Conservation (phyloP, 2,888 invertebrate genomes). For the Drosophila fungiperda region DNA sequence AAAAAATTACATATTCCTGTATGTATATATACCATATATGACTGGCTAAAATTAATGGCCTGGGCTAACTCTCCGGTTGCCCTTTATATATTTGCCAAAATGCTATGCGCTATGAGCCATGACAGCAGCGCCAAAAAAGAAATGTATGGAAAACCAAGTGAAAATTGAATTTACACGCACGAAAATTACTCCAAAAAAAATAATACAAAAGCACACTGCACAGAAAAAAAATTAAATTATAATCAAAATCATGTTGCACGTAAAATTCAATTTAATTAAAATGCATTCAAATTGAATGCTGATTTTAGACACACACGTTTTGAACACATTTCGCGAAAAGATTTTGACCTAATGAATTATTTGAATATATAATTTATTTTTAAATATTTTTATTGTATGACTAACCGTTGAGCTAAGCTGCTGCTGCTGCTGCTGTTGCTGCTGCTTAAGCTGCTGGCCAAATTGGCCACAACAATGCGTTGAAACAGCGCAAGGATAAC, state of each 20-base stretch:
- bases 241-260: conserved; percentile 54
- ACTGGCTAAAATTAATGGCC: conserved; percentile 60
- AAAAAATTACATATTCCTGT: conserved; percentile 38
- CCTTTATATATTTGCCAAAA: background rate
- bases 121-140: conserved; percentile 1
- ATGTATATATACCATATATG: conserved; percentile 27
- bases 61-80: conserved; percentile 12
- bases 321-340: background rate
- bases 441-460: conserved; percentile 1
- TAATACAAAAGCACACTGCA: background rate
- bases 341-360: background rate
- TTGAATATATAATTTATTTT: conserved; percentile 16
- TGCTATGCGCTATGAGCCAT: conserved; percentile 30
- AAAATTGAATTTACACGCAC: conserved; percentile 67
- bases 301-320: background rate
- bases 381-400: conserved; percentile 26
- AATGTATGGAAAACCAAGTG: conserved; percentile 31
- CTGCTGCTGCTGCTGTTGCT: conserved; percentile 13
- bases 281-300: conserved; percentile 27
- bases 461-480: conserved; percentile 72
- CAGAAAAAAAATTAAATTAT: conserved; percentile 42
- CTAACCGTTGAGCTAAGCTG: conserved; percentile 58
- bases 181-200: conserved; percentile 14
- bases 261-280: conserved; percentile 34
- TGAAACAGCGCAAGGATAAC: conserved; percentile 78